A percentile compares a stretch with the other conserved stretches of the same genome.
phyloP scores from a whole-genome alignment of 2,797 vertebrate species.

The Valencia hispanica region DNA sequence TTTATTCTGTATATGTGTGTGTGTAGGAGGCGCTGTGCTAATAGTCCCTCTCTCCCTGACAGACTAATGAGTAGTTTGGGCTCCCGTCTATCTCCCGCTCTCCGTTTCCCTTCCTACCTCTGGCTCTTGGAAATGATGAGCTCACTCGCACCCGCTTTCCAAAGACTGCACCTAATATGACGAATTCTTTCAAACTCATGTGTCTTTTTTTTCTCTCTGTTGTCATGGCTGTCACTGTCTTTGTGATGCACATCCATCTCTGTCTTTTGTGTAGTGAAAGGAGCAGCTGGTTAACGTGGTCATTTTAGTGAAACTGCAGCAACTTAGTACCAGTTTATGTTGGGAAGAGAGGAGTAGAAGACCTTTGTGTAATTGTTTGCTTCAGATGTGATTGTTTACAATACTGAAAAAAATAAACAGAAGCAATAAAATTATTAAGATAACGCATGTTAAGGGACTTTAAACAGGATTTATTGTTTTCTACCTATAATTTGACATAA shows the following conservation, averaged over 20 bases:
- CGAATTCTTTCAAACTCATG: slow-evolving; percentile 35
- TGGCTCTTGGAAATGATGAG: slow-evolving; percentile 61
- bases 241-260: slow-evolving; percentile 30
- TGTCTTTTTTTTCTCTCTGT: slow-evolving; percentile 45
- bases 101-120: slow-evolving; percentile 21
- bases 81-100: slow-evolving; percentile 44
- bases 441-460: neutral
- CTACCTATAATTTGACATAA: neutral
- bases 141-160: slow-evolving; percentile 39
- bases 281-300: slow-evolving; percentile 11
- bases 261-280: slow-evolving; percentile 7
- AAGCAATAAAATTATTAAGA: neutral
- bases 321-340: neutral
- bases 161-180: slow-evolving; percentile 62
- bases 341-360: neutral
- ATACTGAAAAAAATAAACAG: neutral
- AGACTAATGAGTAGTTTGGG: slow-evolving; percentile 77
- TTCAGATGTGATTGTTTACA: neutral
- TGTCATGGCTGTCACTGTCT: slow-evolving; percentile 28
- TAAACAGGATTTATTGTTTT: neutral
- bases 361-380: neutral
- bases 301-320: slow-evolving; percentile 23
- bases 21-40: slow-evolving; percentile 54
- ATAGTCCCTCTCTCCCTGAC: slow-evolving; percentile 71
- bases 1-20: slow-evolving; percentile 29